Base-by-base conservation (phyloP, 35 echinoderm and acorn worm species). In the Anneissia japonica region DNA sequence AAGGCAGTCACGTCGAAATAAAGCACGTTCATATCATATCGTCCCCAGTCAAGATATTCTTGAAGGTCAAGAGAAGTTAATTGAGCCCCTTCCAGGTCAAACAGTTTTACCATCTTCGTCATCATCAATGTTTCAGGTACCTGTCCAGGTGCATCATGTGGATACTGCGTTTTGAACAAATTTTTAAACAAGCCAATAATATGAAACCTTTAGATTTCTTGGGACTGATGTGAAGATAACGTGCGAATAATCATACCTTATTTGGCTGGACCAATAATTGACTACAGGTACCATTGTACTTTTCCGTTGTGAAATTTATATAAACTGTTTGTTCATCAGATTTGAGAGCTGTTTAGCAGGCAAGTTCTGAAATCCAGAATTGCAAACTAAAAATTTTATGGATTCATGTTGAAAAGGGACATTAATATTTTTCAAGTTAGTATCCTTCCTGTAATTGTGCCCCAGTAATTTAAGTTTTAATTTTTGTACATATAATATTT, bases 21-120 rank as follows among this genome's bases (percentile, higher is more conserved):
- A 84, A 79, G 31, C 84, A 78, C 5, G 90, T 77, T 82, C 83
- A 84, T 34, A 94, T 74, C 46, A 78, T 36, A 74, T 76, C 55
- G 91, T 64, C 38, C 79, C 88, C 17, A 81, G 77, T 85, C 76
- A 77, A 86, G 39, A 89, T 94, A 31, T 91, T 88, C 0, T 93
- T 87, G 76, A 85, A 93, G 3, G 94, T 90, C 51, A 91, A 64
- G 51, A 64, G 26, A 64, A 23, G 51, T 9, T 64, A 1, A 64
- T 64, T 64, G 51, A 64, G 1, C 51, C 51, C 26, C 10, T 91
- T 21, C 94, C 94, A 0, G 91, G 91, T 1, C 90, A 97, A 73
- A 97, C 94, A 29, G 94, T 97, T 37, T 77, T 97, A 55, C 94
- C 94, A 1, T 73, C 91, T 38, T 84, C 85, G 72, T 89, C 94